These are phyloP conservation scores for Parelbella ahira DNA, from an alignment of 2,888 invertebrate species.

Conservation along the genomic window DNA sequence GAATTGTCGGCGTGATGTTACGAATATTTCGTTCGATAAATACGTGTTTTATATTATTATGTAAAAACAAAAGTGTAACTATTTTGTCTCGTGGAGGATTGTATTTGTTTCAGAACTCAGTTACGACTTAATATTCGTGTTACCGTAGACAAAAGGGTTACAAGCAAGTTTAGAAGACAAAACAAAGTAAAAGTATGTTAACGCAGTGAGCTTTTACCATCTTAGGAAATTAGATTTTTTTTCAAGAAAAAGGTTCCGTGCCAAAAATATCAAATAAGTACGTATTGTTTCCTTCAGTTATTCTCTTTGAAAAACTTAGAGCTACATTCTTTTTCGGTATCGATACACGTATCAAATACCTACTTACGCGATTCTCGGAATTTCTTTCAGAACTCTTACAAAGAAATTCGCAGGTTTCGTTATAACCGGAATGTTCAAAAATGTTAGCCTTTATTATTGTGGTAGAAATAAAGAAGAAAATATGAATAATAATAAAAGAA, in stretches of 20 bases:
- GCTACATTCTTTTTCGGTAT: background rate
- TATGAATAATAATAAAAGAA: no score
- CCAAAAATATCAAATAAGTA: background rate
- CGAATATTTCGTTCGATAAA: no score
- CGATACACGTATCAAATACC: background rate
- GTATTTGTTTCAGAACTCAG: no score
- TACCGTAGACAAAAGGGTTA: no score
- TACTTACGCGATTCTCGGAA: background rate
- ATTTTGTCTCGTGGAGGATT: no score
- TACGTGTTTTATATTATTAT: no score
- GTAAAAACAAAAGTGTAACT: no score
- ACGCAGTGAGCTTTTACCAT: background rate
- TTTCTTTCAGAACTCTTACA: background rate
- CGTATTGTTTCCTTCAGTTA: background rate
- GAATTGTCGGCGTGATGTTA: no score
- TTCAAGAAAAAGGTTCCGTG: background rate
- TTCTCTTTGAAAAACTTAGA: slow-evolving; percentile 2
- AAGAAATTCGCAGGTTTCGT: background rate
- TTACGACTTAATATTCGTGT: no score
- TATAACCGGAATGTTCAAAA: background rate
- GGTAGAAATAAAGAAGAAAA: no score
- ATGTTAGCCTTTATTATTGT: no score
- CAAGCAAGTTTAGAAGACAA: no score
- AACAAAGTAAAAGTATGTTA: background rate
- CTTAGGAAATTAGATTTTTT: slow-evolving; percentile 4